Conservation (phyloP, 2,113 vertebrate genomes). For the Notarius quadriscutis region DNA sequence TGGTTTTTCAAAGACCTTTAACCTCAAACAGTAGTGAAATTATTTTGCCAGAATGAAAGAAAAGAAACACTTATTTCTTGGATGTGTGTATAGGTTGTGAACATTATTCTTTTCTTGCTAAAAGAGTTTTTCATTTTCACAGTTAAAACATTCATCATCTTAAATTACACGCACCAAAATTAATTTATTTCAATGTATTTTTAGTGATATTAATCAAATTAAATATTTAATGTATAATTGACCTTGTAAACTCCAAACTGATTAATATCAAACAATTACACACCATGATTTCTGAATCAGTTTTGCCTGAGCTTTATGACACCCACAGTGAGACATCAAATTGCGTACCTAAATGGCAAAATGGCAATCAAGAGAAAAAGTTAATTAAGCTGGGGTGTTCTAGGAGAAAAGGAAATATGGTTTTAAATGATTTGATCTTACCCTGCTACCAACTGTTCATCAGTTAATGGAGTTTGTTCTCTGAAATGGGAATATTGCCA, state of each 20-base stretch:
- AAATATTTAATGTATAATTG: no score
- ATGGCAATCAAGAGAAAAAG: conserved; percentile 47
- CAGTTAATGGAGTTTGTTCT: conserved; percentile 88
- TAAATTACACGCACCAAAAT: conserved; percentile 6
- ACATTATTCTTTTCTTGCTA: not conserved
- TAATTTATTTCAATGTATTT: not conserved
- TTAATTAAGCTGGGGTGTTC: conserved; percentile 71
- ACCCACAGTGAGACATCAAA: conserved; percentile 39
- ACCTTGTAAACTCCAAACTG: not conserved
- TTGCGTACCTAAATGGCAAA: conserved; percentile 48
- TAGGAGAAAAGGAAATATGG: conserved; percentile 73
- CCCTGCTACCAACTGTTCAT: conserved; percentile 94
- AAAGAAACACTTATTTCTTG: conserved; percentile 8
- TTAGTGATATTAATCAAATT: not conserved
- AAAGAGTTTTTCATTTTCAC: not conserved
- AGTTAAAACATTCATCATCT: not conserved
- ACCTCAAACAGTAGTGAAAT: conserved; percentile 12
- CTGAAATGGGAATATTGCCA: conserved; percentile 91
- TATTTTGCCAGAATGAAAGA: not conserved
- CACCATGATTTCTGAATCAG: conserved; percentile 55
- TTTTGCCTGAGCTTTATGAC: conserved; percentile 53
- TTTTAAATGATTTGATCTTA: conserved; percentile 83
- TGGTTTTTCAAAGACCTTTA: conserved; percentile 23
- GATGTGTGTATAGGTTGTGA: not conserved
- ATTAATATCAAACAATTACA: conserved; percentile 53